Evolutionary conservation across 2,797 vertebrate species (phyloP), one percentile per base, ranked within the genome.

Genomic region (Manis crassicaudata): DNA sequence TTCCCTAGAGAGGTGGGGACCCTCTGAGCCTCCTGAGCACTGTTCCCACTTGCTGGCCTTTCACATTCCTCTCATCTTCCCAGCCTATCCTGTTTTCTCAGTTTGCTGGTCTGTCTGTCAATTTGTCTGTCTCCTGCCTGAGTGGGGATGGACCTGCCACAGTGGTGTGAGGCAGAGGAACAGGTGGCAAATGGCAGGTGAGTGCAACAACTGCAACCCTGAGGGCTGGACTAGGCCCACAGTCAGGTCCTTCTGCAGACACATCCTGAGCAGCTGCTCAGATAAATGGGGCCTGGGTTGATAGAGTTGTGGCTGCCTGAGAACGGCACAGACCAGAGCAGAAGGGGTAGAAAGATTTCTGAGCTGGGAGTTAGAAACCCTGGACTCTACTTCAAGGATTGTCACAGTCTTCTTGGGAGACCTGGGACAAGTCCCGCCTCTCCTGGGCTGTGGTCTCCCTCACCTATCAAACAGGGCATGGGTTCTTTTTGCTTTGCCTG

Each of bases 111-210:
- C 43, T 63, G 20, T 35, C 27, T 32, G 12, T 68, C 62, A 12
- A n/a, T 9, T 29, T 67, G 21, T 73, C 68, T 10, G 1, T 75
- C 35, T 35, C 52, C 18, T 62, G 40, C 27, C 20, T 81, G 67
- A 52, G 32, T 29, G 37, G 35, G 58, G 60, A 60, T n/a, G 37
- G 18, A 63, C 97, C 93, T 94, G 95, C 96, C 97, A 97, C 4
- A 97, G 94, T 32, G 97, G 86, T 27, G 35, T 46, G 67, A 97
- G 52, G 52, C 90, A 96, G 83, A 92, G 40, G 0, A 94, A 96
- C 73, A 97, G 86, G 25, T 40, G 63, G 43, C 76, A 86, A 29
- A 97, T 16, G 1, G 43, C 75, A 0, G 92, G 90, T 0, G 72
- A 75, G 27, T 18, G 23, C 16, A 97, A 90, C 46, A 96, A 23